phyloP scores from a whole-genome alignment of 2,113 vertebrate genomes.

The Symphodus melops region DNA sequence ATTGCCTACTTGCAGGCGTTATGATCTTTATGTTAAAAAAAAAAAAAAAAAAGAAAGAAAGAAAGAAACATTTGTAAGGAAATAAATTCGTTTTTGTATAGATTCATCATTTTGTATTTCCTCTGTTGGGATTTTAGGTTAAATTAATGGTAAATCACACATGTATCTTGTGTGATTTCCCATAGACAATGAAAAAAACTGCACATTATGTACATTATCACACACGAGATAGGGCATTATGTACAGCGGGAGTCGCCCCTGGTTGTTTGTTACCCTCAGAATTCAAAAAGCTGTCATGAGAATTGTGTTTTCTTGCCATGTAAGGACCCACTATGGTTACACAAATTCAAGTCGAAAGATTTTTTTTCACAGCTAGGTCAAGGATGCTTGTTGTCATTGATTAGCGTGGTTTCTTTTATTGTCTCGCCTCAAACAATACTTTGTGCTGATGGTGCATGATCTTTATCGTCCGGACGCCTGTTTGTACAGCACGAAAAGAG shows the following conservation, averaged over 20 bases:
- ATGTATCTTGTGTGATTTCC: conserved; percentile 36
- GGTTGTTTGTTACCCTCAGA: conserved; percentile 52
- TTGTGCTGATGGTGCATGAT: conserved; percentile 82
- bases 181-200: conserved; percentile 59
- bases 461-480: conserved; percentile 78
- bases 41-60: not conserved
- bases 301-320: conserved; percentile 36
- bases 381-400: conserved; percentile 82
- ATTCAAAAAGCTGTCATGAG: conserved; percentile 46
- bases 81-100: not conserved
- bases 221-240: conserved; percentile 54
- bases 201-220: conserved; percentile 65
- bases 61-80: conserved; percentile 13
- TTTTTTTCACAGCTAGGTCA: conserved; percentile 67
- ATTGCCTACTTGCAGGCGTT: conserved; percentile 27
- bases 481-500: conserved; percentile 79
- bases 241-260: conserved; percentile 49
- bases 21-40: not conserved
- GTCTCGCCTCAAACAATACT: conserved; percentile 80
- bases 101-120: conserved; percentile 8
- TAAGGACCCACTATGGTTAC: conserved; percentile 9
- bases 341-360: conserved; percentile 56
- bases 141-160: conserved; percentile 26
- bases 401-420: conserved; percentile 78
- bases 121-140: conserved; percentile 10